Conservation (phyloP, 2,797 vertebrate species). For the Mus minutoides region DNA sequence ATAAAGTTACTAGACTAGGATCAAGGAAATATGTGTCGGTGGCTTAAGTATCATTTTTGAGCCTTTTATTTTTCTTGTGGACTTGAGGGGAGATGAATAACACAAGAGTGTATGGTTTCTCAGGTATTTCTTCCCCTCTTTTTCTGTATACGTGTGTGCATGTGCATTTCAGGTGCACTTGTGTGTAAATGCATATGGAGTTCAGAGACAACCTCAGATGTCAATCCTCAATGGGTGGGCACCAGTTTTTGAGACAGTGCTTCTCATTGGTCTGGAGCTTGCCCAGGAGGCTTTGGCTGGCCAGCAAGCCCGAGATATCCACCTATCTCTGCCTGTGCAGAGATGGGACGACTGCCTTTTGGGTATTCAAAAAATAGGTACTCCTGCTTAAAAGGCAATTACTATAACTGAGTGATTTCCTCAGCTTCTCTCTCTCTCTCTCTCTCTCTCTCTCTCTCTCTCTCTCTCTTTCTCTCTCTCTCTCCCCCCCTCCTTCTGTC, state of each 20-base stretch:
- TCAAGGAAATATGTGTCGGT: conserved; percentile 37
- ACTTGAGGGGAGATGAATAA: conserved; percentile 38
- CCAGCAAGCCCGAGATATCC: neutral
- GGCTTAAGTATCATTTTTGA: conserved; percentile 22
- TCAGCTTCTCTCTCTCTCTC: no score
- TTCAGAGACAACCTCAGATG: neutral
- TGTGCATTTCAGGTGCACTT: neutral
- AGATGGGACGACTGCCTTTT: neutral
- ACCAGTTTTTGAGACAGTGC: neutral
- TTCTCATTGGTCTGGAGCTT: neutral
- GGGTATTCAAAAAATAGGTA: neutral
- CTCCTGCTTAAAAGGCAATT: neutral
- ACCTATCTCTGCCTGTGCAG: neutral
- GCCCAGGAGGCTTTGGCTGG: neutral
- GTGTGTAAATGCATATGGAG: neutral
- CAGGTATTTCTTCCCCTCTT: neutral
- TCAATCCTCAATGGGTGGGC: neutral
- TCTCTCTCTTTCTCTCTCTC: neutral
- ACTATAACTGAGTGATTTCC: neutral
- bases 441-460: neutral
- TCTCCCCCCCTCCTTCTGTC: neutral
- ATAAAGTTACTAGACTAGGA: conserved; percentile 52
- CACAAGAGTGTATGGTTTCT: neutral
- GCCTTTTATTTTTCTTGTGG: conserved; percentile 50
- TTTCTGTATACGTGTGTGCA: neutral